These are phyloP conservation scores for Meda fulgida DNA, from an alignment of 2,797 vertebrate species.

Conservation along the genomic window DNA sequence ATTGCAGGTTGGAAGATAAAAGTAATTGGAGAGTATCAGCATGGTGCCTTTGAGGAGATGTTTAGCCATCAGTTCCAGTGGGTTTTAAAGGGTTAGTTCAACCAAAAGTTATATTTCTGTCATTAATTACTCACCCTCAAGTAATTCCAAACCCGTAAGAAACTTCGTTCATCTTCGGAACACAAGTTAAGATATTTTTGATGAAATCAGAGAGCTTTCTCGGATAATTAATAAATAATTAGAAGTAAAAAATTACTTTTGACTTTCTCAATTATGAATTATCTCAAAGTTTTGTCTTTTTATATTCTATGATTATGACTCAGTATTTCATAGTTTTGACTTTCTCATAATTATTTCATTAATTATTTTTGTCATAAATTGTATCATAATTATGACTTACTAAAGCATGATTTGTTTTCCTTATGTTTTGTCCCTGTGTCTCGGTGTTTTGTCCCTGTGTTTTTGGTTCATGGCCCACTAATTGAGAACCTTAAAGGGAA, in stretches of 20 bases:
- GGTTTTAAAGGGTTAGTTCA: background rate
- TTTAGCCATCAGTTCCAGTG: background rate
- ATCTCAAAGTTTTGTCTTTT: background rate
- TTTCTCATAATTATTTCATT: background rate
- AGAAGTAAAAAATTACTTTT: no score
- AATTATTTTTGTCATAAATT: background rate
- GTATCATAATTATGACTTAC: background rate
- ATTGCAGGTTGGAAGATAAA: slow-evolving; percentile 8
- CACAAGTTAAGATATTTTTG: no score
- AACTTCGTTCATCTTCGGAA: no score
- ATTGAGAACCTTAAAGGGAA: background rate
- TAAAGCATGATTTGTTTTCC: background rate
- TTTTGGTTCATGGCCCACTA: background rate
- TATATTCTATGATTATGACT: background rate
- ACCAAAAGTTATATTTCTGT: no score
- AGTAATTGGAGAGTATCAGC: background rate
- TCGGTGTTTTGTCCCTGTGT: background rate
- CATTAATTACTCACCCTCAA: no score
- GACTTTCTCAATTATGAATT: background rate
- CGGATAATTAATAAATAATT: no score
- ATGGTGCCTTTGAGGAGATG: background rate
- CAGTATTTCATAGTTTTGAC: background rate
- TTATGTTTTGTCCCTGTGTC: background rate
- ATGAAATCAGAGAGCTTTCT: no score
- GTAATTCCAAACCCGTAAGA: no score